Conservation (phyloP, 1,140 invertebrate genomes). For the Dendroctonus ponderosae region DNA sequence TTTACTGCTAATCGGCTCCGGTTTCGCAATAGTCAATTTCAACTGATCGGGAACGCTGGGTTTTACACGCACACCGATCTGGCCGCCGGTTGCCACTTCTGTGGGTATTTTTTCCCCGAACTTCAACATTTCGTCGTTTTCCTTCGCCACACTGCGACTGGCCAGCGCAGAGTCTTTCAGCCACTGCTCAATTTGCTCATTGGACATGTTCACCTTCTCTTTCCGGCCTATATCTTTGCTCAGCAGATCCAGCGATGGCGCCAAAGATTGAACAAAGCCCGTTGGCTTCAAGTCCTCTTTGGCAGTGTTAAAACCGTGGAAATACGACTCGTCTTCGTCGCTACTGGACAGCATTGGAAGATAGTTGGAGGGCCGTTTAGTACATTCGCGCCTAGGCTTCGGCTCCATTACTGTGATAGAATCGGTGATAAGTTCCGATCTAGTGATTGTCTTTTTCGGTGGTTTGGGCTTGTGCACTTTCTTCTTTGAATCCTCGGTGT, state of each 20-base stretch:
- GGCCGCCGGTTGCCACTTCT: constrained; percentile 21
- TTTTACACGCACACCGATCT: neutral
- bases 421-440: neutral
- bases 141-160: constrained; percentile 43
- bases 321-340: constrained; percentile 56
- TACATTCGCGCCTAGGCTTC: constrained; percentile 48
- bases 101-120: constrained; percentile 45
- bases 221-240: constrained; percentile 53
- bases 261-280: constrained; percentile 27
- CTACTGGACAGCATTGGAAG: constrained; percentile 47
- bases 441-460: constrained; percentile 12
- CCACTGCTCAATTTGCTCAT: constrained; percentile 72
- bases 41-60: neutral
- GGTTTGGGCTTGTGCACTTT: constrained; percentile 15
- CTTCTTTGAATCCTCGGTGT: constrained; percentile 7
- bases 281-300: constrained; percentile 30
- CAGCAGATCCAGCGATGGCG: constrained; percentile 39
- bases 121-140: constrained; percentile 47
- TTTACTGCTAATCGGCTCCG: constrained; percentile 4
- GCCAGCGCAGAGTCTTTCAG: constrained; percentile 57
- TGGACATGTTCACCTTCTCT: constrained; percentile 69
- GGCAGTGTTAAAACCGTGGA: constrained; percentile 52
- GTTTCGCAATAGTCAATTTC: constrained; percentile 7
- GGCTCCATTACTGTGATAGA: constrained; percentile 19
- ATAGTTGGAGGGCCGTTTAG: constrained; percentile 48